Evolutionary conservation across 2,797 vertebrate species (phyloP).

Genomic region (Galaxias olidus): DNA sequence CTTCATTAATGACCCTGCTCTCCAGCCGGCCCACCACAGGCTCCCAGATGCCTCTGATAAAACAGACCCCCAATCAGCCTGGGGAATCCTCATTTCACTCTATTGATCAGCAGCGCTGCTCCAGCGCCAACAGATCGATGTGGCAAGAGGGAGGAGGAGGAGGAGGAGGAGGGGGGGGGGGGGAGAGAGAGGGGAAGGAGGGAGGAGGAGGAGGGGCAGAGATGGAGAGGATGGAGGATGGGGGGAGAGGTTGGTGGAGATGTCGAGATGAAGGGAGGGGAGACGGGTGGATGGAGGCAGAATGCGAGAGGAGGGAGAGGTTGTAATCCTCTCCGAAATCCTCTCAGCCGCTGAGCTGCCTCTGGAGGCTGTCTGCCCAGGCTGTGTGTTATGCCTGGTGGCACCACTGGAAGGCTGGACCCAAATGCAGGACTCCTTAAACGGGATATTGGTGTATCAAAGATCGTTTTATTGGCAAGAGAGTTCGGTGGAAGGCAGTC

Average conservation of each 20-base stretch:
- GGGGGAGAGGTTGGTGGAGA: neutral
- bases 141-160: neutral
- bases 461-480: no score
- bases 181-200: neutral
- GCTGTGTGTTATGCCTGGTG: no score
- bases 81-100: slow-evolving; percentile 41
- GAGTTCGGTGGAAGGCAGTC: no score
- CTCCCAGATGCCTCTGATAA: slow-evolving; percentile 36
- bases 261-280: no score
- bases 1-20: slow-evolving; percentile 6
- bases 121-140: slow-evolving; percentile 44
- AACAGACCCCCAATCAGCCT: slow-evolving; percentile 25
- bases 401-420: no score
- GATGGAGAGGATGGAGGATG: neutral
- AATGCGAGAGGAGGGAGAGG: neutral
- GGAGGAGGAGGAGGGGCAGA: neutral
- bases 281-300: no score
- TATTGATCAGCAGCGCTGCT: slow-evolving; percentile 37
- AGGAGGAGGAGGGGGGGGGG: neutral
- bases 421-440: no score
- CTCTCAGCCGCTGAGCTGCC: no score
- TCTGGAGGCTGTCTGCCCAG: no score
- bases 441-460: no score
- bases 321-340: no score
- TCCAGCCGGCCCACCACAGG: no score